Conservation (phyloP, 1,140 invertebrate species). For the Drosophila saltans region DNA sequence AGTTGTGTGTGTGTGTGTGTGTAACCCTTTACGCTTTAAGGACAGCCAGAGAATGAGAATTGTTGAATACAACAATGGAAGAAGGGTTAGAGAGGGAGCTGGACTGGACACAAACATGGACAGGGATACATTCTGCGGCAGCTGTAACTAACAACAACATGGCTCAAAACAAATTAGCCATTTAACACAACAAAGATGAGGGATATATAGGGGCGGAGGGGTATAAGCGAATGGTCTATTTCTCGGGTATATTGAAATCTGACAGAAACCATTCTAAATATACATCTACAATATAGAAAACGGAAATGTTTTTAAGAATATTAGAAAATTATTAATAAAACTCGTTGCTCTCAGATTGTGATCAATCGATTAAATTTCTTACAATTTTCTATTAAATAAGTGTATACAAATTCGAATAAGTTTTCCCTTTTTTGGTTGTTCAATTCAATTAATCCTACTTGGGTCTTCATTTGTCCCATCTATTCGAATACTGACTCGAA, state of each 20-base stretch:
- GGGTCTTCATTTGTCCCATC: slow-evolving; percentile 41
- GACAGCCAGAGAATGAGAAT: not conserved
- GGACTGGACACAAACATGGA: not conserved
- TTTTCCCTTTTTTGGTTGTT: slow-evolving; percentile 44
- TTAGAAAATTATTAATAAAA: no score
- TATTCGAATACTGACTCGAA: slow-evolving; percentile 3
- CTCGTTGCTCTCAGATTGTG: no score
- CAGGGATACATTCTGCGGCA: slow-evolving; percentile 62
- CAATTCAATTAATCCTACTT: slow-evolving; percentile 81
- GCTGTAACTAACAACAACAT: slow-evolving; percentile 81
- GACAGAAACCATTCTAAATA: no score
- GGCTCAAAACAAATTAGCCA: slow-evolving; percentile 80
- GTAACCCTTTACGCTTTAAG: slow-evolving; percentile 53
- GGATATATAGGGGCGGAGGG: not conserved
- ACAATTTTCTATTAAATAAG: not conserved
- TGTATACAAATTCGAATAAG: not conserved
- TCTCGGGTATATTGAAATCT: no score
- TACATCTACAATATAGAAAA: no score
- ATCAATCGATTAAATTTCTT: not conserved
- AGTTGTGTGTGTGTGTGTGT: slow-evolving; percentile 24
- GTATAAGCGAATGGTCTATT: no score
- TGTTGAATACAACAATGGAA: no score
- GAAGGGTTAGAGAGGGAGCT: not conserved
- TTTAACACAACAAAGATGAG: slow-evolving; percentile 62
- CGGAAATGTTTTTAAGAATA: no score